A percentile compares a stretch with the other conserved stretches of the same genome.
phyloP scores from a whole-genome alignment of 2,888 invertebrate genomes.

The Drosophila ochracea region DNA sequence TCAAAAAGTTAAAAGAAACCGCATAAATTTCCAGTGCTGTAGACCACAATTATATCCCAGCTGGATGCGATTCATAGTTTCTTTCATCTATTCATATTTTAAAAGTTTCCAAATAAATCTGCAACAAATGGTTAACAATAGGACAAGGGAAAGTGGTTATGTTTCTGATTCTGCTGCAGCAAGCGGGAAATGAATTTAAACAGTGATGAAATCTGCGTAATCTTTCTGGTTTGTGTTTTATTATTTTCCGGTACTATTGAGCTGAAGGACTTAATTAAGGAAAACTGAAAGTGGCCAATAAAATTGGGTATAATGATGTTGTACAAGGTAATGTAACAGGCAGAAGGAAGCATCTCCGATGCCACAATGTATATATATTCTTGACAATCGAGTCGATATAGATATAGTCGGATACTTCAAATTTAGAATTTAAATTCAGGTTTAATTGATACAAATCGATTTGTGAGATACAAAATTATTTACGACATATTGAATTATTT shows the following conservation, averaged over 20 bases:
- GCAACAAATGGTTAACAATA: slow-evolving; percentile 56
- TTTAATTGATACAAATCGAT: no score
- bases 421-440: no score
- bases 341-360: neutral
- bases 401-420: neutral
- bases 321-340: neutral
- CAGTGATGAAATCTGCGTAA: neutral
- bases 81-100: slow-evolving; percentile 17
- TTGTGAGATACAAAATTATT: no score
- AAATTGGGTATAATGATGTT: neutral
- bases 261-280: neutral
- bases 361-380: neutral
- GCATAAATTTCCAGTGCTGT: slow-evolving; percentile 60
- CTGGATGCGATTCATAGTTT: slow-evolving; percentile 1
- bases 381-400: neutral
- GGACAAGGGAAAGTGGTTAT: neutral
- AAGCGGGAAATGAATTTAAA: neutral
- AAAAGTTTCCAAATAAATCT: slow-evolving; percentile 8
- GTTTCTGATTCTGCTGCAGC: slow-evolving; percentile 16
- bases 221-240: neutral
- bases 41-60: slow-evolving; percentile 53
- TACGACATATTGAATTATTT: no score
- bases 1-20: slow-evolving; percentile 64
- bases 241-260: neutral
- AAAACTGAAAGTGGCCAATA: neutral